Conservation (phyloP, 2,888 invertebrate species). For the Epinotia demarniana region DNA sequence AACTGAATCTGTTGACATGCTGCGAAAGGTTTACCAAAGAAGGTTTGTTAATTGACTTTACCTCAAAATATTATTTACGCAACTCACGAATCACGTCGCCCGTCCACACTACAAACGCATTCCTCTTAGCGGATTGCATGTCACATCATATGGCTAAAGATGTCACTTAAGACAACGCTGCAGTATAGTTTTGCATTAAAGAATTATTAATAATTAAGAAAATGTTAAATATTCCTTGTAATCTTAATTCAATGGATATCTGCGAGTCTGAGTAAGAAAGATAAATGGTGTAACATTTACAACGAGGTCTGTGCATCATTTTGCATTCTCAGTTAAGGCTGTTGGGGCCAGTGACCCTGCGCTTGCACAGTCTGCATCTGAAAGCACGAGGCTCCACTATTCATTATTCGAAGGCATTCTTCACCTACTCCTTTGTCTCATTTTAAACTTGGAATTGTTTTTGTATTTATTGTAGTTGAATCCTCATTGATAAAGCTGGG, state of each 20-base stretch:
- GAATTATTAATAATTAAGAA: constrained; percentile 12
- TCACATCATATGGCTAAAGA: constrained; percentile 15
- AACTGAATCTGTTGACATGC: background rate
- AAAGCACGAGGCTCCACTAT: constrained; percentile 31
- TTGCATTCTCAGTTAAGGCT: constrained; percentile 65
- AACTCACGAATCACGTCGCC: constrained; percentile 8
- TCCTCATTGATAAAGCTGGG: no score
- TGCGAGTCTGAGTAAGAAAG: constrained; percentile 50
- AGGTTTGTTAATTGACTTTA: constrained; percentile 18
- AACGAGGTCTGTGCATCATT: constrained; percentile 65
- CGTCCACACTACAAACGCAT: constrained; percentile 5
- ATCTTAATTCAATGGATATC: constrained; percentile 28
- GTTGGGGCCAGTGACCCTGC: constrained; percentile 53
- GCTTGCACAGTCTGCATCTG: constrained; percentile 43
- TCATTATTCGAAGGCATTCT: constrained; percentile 5
- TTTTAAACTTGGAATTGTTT: background rate
- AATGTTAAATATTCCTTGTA: constrained; percentile 29
- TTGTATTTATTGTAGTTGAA: background rate
- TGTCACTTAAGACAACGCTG: constrained; percentile 27
- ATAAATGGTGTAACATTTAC: constrained; percentile 62
- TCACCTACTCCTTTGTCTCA: constrained; percentile 7
- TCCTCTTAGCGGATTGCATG: constrained; percentile 25
- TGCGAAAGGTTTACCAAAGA: constrained; percentile 5
- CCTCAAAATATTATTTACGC: constrained; percentile 19
- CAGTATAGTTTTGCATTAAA: constrained; percentile 22